phyloP scores from a whole-genome alignment of 1,140 invertebrate species.

The Apolygus lucorum region DNA sequence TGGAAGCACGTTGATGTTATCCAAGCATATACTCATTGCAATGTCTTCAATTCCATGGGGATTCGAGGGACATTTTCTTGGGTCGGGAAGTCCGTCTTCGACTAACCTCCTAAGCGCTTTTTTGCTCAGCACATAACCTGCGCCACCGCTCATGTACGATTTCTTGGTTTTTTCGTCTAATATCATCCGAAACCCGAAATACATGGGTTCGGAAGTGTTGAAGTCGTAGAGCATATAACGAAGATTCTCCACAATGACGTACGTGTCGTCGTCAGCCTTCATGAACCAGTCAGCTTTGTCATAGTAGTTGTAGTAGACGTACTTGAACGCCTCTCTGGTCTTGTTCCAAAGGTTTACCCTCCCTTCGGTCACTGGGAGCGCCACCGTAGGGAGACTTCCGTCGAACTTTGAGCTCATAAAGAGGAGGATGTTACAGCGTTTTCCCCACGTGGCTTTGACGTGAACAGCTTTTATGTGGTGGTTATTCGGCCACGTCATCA shows the following conservation, averaged over 20 bases:
- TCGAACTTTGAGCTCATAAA: constrained; percentile 81
- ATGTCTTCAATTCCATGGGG: constrained; percentile 35
- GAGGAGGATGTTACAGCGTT: constrained; percentile 77
- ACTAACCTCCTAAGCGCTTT: constrained; percentile 67
- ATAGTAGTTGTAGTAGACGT: constrained; percentile 72
- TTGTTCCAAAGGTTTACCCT: constrained; percentile 90
- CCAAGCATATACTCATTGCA: too few species aligned
- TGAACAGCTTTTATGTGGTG: constrained; percentile 82
- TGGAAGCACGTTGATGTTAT: too few species aligned
- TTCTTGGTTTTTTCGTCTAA: constrained; percentile 74
- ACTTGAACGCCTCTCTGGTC: constrained; percentile 87
- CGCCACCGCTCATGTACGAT: constrained; percentile 91
- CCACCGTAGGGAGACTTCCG: constrained; percentile 53
- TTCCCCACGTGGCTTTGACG: constrained; percentile 92
- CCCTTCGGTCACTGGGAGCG: constrained; percentile 74
- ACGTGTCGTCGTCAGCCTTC: constrained; percentile 93
- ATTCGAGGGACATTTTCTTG: constrained; percentile 55
- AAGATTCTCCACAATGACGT: constrained; percentile 84
- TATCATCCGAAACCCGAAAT: constrained; percentile 85
- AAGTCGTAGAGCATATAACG: constrained; percentile 74
- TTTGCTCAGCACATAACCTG: constrained; percentile 58
- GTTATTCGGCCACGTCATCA: constrained; percentile 87
- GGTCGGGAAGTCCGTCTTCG: constrained; percentile 57
- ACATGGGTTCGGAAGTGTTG: constrained; percentile 59
- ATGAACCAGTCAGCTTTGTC: constrained; percentile 86